Conservation (phyloP, 2,113 vertebrate species). For the Ameiurus melas region DNA sequence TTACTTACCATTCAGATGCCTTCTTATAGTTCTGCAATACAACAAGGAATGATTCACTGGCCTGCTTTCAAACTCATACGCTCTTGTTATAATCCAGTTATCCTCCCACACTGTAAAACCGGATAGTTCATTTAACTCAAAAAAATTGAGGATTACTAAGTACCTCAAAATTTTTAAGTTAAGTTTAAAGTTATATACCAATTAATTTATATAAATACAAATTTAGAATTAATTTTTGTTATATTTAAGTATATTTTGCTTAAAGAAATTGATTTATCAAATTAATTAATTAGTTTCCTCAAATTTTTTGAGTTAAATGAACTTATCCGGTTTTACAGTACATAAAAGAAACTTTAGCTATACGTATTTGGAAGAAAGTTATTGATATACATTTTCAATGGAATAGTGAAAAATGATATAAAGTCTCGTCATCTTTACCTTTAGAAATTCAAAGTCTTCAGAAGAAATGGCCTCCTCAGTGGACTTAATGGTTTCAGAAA, state of each 20-base stretch:
- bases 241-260: no score
- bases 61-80: slow-evolving; percentile 14
- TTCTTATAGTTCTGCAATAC: slow-evolving; percentile 58
- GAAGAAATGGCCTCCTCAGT: slow-evolving; percentile 52
- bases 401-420: not conserved
- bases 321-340: no score
- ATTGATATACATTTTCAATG: not conserved
- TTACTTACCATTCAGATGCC: slow-evolving; percentile 52
- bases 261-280: no score
- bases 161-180: no score
- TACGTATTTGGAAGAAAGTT: not conserved
- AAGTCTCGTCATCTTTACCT: slow-evolving; percentile 42
- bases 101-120: not conserved
- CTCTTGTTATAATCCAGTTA: not conserved
- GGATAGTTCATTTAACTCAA: no score
- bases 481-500: slow-evolving; percentile 48
- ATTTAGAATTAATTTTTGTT: no score
- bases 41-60: slow-evolving; percentile 17
- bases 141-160: no score
- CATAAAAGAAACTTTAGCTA: not conserved
- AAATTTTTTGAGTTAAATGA: no score
- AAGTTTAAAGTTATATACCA: no score
- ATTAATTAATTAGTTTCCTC: no score
- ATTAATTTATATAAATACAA: no score
- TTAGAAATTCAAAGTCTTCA: slow-evolving; percentile 53